phyloP scores from a whole-genome alignment of 2,888 invertebrate genomes.

The Pandemis heparana region DNA sequence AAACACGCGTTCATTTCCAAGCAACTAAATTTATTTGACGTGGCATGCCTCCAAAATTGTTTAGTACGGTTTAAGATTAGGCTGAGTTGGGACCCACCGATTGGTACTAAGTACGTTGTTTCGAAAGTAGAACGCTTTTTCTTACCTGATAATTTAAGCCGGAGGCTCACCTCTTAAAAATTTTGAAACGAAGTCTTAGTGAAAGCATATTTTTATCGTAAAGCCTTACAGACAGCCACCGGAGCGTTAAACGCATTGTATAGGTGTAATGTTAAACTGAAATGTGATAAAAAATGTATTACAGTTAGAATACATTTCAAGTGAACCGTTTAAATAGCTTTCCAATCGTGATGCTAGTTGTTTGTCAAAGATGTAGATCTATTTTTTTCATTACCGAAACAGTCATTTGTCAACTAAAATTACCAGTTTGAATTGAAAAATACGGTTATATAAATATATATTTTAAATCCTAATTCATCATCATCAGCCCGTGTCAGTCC shows the following conservation, averaged over 20 bases:
- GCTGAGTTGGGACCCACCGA: not conserved
- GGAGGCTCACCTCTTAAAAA: not conserved
- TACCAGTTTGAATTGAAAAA: not conserved
- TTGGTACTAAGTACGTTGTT: not conserved
- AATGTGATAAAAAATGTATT: constrained; percentile 7
- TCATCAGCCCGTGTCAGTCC: too few relatives aligned
- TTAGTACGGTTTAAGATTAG: not conserved
- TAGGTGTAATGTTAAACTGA: constrained; percentile 1
- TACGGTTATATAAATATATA: too few relatives aligned
- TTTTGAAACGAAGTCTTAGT: constrained; percentile 24
- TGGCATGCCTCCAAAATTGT: not conserved
- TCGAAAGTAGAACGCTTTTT: constrained; percentile 9
- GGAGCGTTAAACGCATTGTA: constrained; percentile 52
- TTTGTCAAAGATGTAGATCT: not conserved
- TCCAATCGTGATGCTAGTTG: constrained; percentile 2
- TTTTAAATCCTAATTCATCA: too few relatives aligned
- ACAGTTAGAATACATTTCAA: not conserved
- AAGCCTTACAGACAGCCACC: constrained; percentile 41
- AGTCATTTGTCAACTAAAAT: not conserved
- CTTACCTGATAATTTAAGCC: not conserved
- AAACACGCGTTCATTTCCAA: not conserved
- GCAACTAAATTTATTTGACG: not conserved
- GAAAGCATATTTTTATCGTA: constrained; percentile 31
- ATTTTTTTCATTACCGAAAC: not conserved
- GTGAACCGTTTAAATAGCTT: constrained; percentile 6